Conservation (phyloP, 2,113 vertebrate species). For the Geococcyx californianus region DNA sequence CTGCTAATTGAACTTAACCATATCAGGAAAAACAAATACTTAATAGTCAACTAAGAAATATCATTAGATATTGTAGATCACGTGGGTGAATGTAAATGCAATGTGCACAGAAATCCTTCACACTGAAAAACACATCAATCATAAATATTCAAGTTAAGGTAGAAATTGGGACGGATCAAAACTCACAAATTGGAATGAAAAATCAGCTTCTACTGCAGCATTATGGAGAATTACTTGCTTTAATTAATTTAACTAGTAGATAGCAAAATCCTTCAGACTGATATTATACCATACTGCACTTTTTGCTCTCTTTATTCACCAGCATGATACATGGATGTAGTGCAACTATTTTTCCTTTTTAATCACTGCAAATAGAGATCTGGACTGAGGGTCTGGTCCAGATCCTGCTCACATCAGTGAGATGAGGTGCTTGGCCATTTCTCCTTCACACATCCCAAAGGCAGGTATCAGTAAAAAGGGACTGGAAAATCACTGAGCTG, state of each 20-base stretch:
- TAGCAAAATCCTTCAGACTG: background rate
- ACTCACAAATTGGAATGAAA: background rate
- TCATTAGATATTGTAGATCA: background rate
- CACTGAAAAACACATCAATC: background rate
- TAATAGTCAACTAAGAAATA: background rate
- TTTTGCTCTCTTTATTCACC: background rate
- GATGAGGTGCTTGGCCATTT: background rate
- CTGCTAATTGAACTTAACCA: background rate
- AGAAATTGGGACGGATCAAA: background rate
- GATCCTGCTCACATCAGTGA: background rate
- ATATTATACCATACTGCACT: background rate
- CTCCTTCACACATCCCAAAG: background rate
- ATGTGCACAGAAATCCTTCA: background rate
- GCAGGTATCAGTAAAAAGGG: background rate
- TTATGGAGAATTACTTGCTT: background rate
- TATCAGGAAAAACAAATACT: no score
- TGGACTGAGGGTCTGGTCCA: background rate
- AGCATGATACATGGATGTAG: background rate
- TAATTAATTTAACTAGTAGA: background rate
- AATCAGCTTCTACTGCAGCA: background rate
- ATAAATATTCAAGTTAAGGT: background rate
- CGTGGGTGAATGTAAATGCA: background rate
- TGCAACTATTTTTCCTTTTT: background rate
- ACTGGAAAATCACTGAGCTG: background rate
- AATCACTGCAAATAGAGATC: rapidly evolving